A percentile compares a stretch with the other conserved stretches of the same genome.
These are phyloP conservation scores for Pocota personata DNA, from an alignment of 2,888 invertebrate genomes.

Conservation along the genomic window DNA sequence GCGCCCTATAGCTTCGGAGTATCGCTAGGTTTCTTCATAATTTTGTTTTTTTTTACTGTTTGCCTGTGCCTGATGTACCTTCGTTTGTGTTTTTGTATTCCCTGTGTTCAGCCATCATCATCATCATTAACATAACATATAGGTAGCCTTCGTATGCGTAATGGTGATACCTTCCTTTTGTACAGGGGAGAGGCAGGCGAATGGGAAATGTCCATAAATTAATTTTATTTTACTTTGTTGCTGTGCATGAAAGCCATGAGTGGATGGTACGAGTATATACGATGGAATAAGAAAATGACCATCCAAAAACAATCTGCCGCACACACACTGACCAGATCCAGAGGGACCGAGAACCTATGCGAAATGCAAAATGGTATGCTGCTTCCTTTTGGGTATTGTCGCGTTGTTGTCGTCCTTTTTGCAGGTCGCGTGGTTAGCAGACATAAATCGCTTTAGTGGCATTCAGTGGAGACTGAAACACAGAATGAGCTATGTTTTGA, in stretches of 20 bases:
- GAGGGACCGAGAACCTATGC: conserved; percentile 22
- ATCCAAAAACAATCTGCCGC: conserved; percentile 12
- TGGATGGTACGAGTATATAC: conserved; percentile 15
- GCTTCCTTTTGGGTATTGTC: conserved; percentile 42
- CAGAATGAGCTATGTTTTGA: conserved; percentile 11
- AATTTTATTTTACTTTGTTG: conserved; percentile 38
- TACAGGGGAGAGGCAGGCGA: neutral
- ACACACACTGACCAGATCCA: conserved; percentile 1
- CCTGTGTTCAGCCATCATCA: conserved; percentile 69
- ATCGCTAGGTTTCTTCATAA: conserved; percentile 2
- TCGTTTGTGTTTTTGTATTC: conserved; percentile 42
- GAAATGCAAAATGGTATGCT: conserved; percentile 53
- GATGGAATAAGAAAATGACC: conserved; percentile 37
- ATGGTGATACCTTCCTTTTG: conserved; percentile 62
- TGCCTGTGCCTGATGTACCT: conserved; percentile 43
- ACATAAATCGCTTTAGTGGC: conserved; percentile 53
- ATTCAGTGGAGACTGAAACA: conserved; percentile 31
- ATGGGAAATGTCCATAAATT: conserved; percentile 60
- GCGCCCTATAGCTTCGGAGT: conserved; percentile 46
- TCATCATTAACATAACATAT: conserved; percentile 71
- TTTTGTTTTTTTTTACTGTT: neutral
- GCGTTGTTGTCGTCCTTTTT: conserved; percentile 45
- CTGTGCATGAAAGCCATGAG: neutral
- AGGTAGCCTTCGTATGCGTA: conserved; percentile 65
- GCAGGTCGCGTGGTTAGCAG: conserved; percentile 51